These are phyloP conservation scores for Rhodeus uyekii DNA, from an alignment of 2,797 vertebrate species.

Conservation along the genomic window DNA sequence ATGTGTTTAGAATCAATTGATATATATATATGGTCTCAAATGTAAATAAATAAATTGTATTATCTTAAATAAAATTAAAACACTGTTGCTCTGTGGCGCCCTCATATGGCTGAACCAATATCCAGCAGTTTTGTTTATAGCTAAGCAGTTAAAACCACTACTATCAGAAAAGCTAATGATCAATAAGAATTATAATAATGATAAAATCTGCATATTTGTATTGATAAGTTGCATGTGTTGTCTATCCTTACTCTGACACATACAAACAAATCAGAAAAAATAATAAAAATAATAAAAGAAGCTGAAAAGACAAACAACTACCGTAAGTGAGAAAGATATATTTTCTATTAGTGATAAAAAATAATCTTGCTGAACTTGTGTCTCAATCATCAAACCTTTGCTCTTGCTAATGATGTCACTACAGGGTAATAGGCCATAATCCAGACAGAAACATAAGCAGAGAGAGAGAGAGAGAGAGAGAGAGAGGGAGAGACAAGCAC, in stretches of 20 bases:
- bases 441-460: slow-evolving; percentile 2
- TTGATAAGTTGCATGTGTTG: neutral
- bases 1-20: too few species aligned
- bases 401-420: slow-evolving; percentile 40
- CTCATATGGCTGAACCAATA: neutral
- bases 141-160: neutral
- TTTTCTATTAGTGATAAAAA: neutral
- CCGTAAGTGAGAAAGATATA: too few species aligned
- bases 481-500: slow-evolving; percentile 5
- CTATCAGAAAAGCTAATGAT: neutral
- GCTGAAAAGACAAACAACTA: neutral
- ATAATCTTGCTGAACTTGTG: slow-evolving; percentile 17
- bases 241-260: neutral
- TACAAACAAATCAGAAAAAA: neutral
- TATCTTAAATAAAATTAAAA: too few species aligned
- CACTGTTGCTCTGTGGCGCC: neutral
- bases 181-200: neutral
- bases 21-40: too few species aligned
- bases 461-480: slow-evolving; percentile 43
- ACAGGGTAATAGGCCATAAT: slow-evolving; percentile 40
- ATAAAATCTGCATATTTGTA: neutral
- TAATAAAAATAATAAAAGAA: neutral
- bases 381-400: slow-evolving; percentile 53
- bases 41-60: too few species aligned
- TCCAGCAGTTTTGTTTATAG: neutral